phyloP scores from a whole-genome alignment of 2,113 vertebrate species.

The Leptodactylus fuscus region DNA sequence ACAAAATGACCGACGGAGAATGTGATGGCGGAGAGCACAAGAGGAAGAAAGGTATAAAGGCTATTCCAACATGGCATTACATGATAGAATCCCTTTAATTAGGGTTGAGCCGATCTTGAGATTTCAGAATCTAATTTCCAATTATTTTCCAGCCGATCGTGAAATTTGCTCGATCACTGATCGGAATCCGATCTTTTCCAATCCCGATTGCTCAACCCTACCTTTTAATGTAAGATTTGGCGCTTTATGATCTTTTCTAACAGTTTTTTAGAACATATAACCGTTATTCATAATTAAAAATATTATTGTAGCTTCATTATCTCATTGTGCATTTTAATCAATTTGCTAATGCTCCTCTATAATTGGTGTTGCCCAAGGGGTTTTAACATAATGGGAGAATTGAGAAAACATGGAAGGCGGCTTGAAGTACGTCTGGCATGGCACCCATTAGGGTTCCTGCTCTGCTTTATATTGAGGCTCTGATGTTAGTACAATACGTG shows the following conservation, averaged over 20 bases:
- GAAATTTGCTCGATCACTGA: too few relatives aligned
- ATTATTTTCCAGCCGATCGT: too few relatives aligned
- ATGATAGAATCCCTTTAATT: too few relatives aligned
- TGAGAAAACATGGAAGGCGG: conserved; percentile 9
- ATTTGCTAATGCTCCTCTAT: not conserved
- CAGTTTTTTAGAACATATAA: not conserved
- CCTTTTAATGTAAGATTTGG: not conserved
- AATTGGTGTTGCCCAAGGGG: not conserved
- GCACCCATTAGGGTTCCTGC: not conserved
- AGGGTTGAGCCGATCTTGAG: too few relatives aligned
- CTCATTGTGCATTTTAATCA: not conserved
- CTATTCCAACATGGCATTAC: too few relatives aligned
- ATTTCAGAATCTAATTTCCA: too few relatives aligned
- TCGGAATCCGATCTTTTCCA: too few relatives aligned
- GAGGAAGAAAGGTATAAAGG: too few relatives aligned
- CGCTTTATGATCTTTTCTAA: too few relatives aligned
- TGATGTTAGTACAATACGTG: not conserved
- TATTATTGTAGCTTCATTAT: not conserved
- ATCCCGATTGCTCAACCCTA: too few relatives aligned
- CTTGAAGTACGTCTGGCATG: not conserved
- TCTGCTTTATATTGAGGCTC: not conserved
- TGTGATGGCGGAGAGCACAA: too few relatives aligned
- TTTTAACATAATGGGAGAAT: not conserved
- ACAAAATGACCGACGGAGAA: too few relatives aligned
- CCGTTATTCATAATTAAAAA: not conserved